Conservation (phyloP, 2,888 invertebrate genomes). For the Archaeoteleia sp. region DNA sequence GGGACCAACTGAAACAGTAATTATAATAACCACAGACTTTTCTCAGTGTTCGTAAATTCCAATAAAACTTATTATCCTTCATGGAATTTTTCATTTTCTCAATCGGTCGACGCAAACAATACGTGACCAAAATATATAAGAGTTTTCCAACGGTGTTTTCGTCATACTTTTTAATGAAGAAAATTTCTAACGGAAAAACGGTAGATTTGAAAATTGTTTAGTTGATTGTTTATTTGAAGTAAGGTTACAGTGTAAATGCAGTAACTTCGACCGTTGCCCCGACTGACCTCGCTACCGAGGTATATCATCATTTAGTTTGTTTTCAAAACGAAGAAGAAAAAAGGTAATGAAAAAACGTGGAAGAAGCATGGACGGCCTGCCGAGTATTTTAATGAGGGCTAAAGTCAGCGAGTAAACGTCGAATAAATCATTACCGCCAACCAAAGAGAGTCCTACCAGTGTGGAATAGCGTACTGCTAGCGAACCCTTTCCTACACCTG, state of each 20-base stretch:
- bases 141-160: too few relatives aligned
- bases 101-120: too few relatives aligned
- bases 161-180: too few relatives aligned
- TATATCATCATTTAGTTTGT: slow-evolving; percentile 20
- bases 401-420: slow-evolving; percentile 72
- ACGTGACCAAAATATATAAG: too few relatives aligned
- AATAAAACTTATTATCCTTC: too few relatives aligned
- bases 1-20: too few relatives aligned
- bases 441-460: slow-evolving; percentile 37
- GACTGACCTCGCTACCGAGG: slow-evolving; percentile 5
- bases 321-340: slow-evolving; percentile 17
- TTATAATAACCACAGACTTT: too few relatives aligned
- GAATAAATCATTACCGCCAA: slow-evolving; percentile 71
- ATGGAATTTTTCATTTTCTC: too few relatives aligned
- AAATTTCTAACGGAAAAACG: background rate
- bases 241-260: background rate
- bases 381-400: slow-evolving; percentile 73
- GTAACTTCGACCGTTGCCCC: background rate
- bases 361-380: slow-evolving; percentile 56
- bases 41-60: too few relatives aligned
- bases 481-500: slow-evolving; percentile 36
- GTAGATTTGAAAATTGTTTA: background rate
- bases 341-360: slow-evolving; percentile 32
- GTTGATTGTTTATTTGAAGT: background rate
- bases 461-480: slow-evolving; percentile 31